Evolutionary conservation across 2,888 invertebrate species (phyloP), one percentile per base, ranked within the genome.

Genomic region (Lottia gigantea): DNA sequence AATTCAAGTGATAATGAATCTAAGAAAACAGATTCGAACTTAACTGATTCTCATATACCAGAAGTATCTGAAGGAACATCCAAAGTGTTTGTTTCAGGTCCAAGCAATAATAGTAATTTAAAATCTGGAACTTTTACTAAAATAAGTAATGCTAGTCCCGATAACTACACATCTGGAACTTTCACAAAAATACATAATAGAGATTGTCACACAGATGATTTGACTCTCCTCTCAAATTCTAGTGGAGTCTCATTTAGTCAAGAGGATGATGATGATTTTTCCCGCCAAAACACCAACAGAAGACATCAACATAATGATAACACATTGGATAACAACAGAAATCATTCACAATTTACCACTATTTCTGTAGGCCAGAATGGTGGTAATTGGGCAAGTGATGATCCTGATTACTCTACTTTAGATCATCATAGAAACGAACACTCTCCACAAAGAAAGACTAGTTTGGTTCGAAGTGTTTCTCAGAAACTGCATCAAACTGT

Each of bases 161-260:
- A 23, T 23, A 11, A 55, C 19, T 19, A 55, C 11, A 23, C 55
- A 14, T 12, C 19, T 55, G 55, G 11, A 23, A 55, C 19, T 55
- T 23, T 23, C 23, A 55, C 55, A 12, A 55, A 55, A 23, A 55
- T 55, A 23, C 55, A 55, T 23, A 55, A 19, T 23, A 55, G 11
- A 23, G 55, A 55, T 14, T 55, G 8, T 55, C 19, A 55, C 23
- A 23, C 8, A 12, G 55, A 55, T 55, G 19, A 55, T 55, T 55
- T 23, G 19, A 55, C 55, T 3, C 55, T 11, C 14, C 55, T 55
- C 8, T 55, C 55, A 55, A 55, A 55, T 14, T 55, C 55, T 23
- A 55, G 55, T 55, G 55, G 55, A 23, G 55, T 55, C 19, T 55
- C 55, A 55, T 55, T 55, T 55, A 55, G 55, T 19, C 55, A 23